Percentiles rank a stretch among this genome's conserved stretches.
Evolutionary conservation across 1,140 invertebrate species (phyloP).

Genomic region (Bombus soroeensis): DNA sequence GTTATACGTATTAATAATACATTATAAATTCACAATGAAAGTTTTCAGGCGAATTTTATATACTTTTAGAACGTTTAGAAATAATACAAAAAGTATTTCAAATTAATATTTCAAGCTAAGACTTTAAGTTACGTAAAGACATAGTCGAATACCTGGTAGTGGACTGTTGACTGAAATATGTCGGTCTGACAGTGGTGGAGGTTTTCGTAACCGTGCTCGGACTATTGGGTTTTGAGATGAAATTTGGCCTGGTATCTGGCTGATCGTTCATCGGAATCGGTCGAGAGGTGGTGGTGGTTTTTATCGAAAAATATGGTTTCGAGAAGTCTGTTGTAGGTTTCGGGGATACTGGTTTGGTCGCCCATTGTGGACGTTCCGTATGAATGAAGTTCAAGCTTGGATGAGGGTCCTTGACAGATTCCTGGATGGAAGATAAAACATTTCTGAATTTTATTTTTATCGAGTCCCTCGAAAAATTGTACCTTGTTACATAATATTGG

Average conservation of each 20-base stretch:
- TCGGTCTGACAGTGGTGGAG: constrained; percentile 62
- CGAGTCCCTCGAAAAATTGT: neutral
- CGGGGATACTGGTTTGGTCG: constrained; percentile 73
- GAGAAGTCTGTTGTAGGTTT: constrained; percentile 74
- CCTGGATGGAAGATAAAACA: constrained; percentile 26
- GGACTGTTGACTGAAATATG: constrained; percentile 63
- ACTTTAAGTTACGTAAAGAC: constrained; percentile 33
- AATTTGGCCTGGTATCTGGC: constrained; percentile 73
- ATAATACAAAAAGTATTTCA: neutral
- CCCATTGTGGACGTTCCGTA: constrained; percentile 77
- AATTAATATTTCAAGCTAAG: neutral
- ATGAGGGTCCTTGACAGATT: constrained; percentile 57
- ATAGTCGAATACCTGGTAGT: constrained; percentile 77
- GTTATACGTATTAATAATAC: no score
- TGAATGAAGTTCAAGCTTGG: constrained; percentile 74
- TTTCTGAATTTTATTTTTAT: neutral
- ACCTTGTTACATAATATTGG: no score
- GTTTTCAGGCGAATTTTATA: neutral
- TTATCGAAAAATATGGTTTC: constrained; percentile 77
- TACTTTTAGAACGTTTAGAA: neutral
- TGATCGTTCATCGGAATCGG: constrained; percentile 66
- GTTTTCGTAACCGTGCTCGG: constrained; percentile 48
- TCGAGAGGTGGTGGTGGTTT: constrained; percentile 74
- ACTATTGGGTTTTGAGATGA: constrained; percentile 73
- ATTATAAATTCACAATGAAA: no score